Base-by-base conservation (phyloP, 2,888 invertebrate species). In the Microctonus aethiopoides region DNA sequence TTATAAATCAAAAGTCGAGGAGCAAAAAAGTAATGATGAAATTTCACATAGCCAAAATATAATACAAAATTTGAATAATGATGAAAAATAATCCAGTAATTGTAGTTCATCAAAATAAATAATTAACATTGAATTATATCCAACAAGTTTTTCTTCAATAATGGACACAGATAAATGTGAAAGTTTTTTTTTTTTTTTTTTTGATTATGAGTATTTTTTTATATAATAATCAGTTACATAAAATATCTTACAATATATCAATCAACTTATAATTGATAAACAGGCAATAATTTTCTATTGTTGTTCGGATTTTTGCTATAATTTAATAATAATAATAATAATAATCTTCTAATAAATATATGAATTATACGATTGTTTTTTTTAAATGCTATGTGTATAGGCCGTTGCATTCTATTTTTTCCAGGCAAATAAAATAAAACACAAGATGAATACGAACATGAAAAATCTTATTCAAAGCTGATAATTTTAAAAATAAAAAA, bases 211-310 rank as follows among this genome's bases (percentile, higher is more conserved):
- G 83, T 84, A 82, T 78, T 81, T 68, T 56, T 64, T 52, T 69
- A 83, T 80, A 81, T 84, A 84, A 82, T 85, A 82, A 84, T 84
- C 80, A 80, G 80, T 84, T 85, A 85, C 83, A 80, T 85, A 82
- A 84, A 83, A 84, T 86, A 85, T 85, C 82, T 84, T 85, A 85
- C 85, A 84, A 81, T 83, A 82, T 83, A 83, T 81, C 80, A 86
- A 82, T 85, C 79, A 82, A 83, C 84, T 83, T 82, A 78, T 80
- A 80, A 83, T 79, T 36, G 62, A 68, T 62, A 81, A 83, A 82
- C 80, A 82, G 78, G 82, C 81, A 81, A 75, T 80, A 74, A 72
- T 70, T 60, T 34, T 22, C 32, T 16, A 52, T 34, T 51, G 26
- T 29, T 29, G n/a, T n/a, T 29, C 29, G 56, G n/a, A 9, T 56